phyloP scores from a whole-genome alignment of 2,888 invertebrate species.

The Chrysopilus asiliformis region DNA sequence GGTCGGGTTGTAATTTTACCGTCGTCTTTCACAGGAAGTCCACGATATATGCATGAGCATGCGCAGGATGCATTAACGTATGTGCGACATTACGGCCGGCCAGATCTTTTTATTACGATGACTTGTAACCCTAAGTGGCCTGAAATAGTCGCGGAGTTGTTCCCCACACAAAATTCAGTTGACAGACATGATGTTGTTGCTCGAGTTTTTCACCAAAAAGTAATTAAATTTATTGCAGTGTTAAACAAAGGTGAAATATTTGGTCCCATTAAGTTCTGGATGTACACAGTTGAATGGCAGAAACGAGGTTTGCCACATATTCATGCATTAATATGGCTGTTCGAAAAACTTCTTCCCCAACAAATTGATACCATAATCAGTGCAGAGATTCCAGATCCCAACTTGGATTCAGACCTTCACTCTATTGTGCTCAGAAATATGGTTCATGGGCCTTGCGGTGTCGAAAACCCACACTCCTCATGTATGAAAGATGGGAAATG shows the following conservation, averaged over 20 bases:
- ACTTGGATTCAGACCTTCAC: too few species aligned
- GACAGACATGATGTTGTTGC: slow-evolving; percentile 11
- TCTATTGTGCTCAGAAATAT: slow-evolving; percentile 19
- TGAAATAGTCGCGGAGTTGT: neutral
- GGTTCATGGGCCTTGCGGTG: slow-evolving; percentile 28
- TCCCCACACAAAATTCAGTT: slow-evolving; percentile 9
- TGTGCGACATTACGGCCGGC: slow-evolving; percentile 8
- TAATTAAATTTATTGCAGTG: too few species aligned
- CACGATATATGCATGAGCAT: slow-evolving; percentile 12
- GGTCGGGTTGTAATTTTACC: slow-evolving; percentile 10
- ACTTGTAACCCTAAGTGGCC: neutral
- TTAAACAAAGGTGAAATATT: too few species aligned
- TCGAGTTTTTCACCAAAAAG: neutral
- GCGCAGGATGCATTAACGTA: slow-evolving; percentile 8
- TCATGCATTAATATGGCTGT: slow-evolving; percentile 20
- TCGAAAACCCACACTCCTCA: slow-evolving; percentile 22
- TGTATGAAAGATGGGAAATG: slow-evolving; percentile 31
- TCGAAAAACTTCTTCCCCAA: slow-evolving; percentile 13
- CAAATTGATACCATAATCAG: slow-evolving; percentile 15
- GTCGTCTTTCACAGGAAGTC: slow-evolving; percentile 9
- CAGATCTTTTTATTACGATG: slow-evolving; percentile 2
- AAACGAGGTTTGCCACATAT: too few species aligned
- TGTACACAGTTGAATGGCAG: too few species aligned
- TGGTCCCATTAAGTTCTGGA: too few species aligned
- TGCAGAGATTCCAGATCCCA: slow-evolving; percentile 19